Evolutionary conservation across 2,888 invertebrate genomes (phyloP).

Genomic region (Drosophila anomalata): DNA sequence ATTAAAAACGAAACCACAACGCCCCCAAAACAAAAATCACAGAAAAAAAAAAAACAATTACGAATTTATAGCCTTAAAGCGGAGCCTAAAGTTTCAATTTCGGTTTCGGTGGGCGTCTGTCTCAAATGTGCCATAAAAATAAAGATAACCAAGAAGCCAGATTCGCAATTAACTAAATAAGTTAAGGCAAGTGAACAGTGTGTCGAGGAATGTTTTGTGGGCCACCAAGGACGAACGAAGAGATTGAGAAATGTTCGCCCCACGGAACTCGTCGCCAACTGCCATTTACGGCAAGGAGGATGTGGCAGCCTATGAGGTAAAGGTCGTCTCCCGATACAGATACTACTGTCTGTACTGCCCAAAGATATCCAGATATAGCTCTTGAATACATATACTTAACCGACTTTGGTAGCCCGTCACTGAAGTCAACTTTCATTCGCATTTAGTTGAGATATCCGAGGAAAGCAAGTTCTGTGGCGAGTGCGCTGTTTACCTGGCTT

Average conservation of each 20-base stretch:
- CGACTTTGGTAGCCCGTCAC: background rate
- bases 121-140: conserved; percentile 49
- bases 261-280: conserved; percentile 84
- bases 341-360: background rate
- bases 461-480: conserved; percentile 41
- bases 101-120: conserved; percentile 63
- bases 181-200: conserved; percentile 31
- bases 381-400: background rate
- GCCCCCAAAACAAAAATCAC: conserved; percentile 44
- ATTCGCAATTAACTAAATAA: conserved; percentile 36
- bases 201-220: conserved; percentile 39
- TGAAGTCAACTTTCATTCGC: conserved; percentile 42
- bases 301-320: conserved; percentile 84
- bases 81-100: background rate
- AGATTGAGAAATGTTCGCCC: conserved; percentile 82
- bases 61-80: conserved; percentile 60
- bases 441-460: conserved; percentile 1
- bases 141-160: conserved; percentile 32
- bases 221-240: conserved; percentile 22
- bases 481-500: conserved; percentile 21
- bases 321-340: conserved; percentile 20
- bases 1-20: conserved; percentile 34
- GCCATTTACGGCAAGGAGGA: conserved; percentile 82
- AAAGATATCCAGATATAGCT: background rate
- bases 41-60: conserved; percentile 26